Conservation (phyloP, 2,888 invertebrate genomes). For the Acanthosoma haemorrhoidale region DNA sequence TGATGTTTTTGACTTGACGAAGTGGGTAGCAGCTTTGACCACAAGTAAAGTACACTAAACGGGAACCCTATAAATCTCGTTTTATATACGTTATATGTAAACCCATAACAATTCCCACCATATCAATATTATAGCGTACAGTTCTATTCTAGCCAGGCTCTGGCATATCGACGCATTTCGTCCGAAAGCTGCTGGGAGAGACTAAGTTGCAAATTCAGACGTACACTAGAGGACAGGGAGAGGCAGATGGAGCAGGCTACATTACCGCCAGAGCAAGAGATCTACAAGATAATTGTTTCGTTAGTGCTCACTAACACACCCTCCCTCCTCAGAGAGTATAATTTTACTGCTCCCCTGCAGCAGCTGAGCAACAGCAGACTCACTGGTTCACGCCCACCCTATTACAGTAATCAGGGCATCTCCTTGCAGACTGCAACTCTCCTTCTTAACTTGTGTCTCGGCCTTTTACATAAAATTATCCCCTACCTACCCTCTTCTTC, state of each 20-base stretch:
- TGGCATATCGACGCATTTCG: too few species aligned
- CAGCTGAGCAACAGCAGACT: not conserved
- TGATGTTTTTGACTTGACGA: too few species aligned
- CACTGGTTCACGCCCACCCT: not conserved
- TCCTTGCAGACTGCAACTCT: slow-evolving; percentile 11
- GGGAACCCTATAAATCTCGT: too few species aligned
- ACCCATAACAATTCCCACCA: too few species aligned
- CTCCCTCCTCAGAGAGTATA: slow-evolving; percentile 1
- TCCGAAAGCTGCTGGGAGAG: too few species aligned
- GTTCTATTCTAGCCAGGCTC: too few species aligned
- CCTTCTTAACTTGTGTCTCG: not conserved
- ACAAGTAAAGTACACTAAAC: too few species aligned
- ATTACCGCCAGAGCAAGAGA: not conserved
- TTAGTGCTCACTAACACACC: not conserved
- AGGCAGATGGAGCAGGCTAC: not conserved
- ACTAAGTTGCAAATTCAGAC: not conserved
- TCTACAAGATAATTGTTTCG: slow-evolving; percentile 19
- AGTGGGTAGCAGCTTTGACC: too few species aligned
- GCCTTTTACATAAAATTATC: slow-evolving; percentile 25
- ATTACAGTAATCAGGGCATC: slow-evolving; percentile 25
- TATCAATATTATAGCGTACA: too few species aligned
- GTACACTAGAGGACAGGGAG: not conserved
- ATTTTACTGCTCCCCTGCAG: not conserved
- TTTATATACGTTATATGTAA: too few species aligned
- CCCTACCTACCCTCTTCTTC: not conserved